These are phyloP conservation scores for Agrochola macilenta DNA, from an alignment of 2,888 invertebrate genomes.

Conservation along the genomic window DNA sequence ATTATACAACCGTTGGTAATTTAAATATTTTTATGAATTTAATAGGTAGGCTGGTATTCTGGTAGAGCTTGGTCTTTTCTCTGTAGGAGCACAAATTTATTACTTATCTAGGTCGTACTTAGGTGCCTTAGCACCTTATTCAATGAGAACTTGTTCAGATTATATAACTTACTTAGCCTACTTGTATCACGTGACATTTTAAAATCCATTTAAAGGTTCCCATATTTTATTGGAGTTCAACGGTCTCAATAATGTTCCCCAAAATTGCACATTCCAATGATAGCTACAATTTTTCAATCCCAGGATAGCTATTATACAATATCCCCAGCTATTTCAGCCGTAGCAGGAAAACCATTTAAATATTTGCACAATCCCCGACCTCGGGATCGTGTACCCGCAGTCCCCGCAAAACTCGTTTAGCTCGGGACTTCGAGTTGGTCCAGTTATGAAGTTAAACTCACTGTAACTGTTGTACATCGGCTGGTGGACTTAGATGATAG, in stretches of 20 bases:
- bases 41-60: not conserved
- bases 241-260: conserved; percentile 24
- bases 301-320: conserved; percentile 63
- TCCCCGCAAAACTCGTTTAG: conserved; percentile 85
- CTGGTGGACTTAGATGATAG: conserved; percentile 21
- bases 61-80: not conserved
- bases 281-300: conserved; percentile 23
- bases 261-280: conserved; percentile 32
- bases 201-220: conserved; percentile 29
- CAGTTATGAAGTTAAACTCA: conserved; percentile 53
- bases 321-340: conserved; percentile 67
- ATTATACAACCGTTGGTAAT: conserved; percentile 22
- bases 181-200: conserved; percentile 39
- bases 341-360: conserved; percentile 84
- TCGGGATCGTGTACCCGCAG: conserved; percentile 78
- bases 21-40: conserved; percentile 10
- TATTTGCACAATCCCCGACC: conserved; percentile 86
- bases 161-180: conserved; percentile 42
- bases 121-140: conserved; percentile 14
- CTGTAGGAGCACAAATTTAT: conserved; percentile 4
- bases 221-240: conserved; percentile 7
- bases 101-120: conserved; percentile 24
- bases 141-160: conserved; percentile 37
- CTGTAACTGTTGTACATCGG: conserved; percentile 64
- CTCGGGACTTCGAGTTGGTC: conserved; percentile 70